Evolutionary conservation across 2,797 vertebrate species (phyloP).

Genomic region (Thamnophis elegans): DNA sequence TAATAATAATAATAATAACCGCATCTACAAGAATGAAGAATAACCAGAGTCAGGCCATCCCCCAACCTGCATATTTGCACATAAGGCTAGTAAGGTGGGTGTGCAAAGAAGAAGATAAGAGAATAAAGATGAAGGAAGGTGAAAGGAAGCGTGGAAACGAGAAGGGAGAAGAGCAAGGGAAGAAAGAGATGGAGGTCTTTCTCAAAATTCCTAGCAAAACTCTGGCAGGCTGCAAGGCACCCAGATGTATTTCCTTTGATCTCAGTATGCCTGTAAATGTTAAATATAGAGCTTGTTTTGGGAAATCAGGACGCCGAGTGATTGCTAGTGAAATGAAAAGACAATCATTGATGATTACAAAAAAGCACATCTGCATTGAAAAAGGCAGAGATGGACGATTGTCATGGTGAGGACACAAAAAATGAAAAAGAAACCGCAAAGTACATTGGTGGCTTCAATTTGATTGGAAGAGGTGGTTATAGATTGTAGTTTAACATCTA

Average conservation of each 20-base stretch:
- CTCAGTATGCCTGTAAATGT: conserved; percentile 26
- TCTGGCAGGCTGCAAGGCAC: neutral
- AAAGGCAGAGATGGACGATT: neutral
- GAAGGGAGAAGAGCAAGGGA: neutral
- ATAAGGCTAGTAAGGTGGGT: conserved; percentile 11
- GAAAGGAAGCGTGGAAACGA: conserved; percentile 8
- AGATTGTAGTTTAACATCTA: neutral
- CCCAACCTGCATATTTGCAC: conserved; percentile 10
- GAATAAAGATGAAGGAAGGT: neutral
- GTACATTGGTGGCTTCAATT: neutral
- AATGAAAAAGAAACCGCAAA: neutral
- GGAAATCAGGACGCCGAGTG: conserved; percentile 20
- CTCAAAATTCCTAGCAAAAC: conserved; percentile 13
- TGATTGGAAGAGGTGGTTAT: neutral
- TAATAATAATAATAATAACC: neutral
- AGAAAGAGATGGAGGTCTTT: neutral
- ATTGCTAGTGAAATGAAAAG: conserved; percentile 19
- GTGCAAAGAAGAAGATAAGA: conserved; percentile 4
- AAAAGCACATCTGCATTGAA: neutral
- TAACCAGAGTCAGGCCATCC: conserved; percentile 21
- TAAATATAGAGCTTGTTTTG: conserved; percentile 41
- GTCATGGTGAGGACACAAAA: neutral
- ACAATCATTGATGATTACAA: neutral
- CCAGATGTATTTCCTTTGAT: conserved; percentile 41
- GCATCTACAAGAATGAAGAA: neutral